Evolutionary conservation across 2,797 vertebrate genomes (phyloP), one percentile per base, ranked within the genome.

Genomic region (Thalassophryne amazonica): DNA sequence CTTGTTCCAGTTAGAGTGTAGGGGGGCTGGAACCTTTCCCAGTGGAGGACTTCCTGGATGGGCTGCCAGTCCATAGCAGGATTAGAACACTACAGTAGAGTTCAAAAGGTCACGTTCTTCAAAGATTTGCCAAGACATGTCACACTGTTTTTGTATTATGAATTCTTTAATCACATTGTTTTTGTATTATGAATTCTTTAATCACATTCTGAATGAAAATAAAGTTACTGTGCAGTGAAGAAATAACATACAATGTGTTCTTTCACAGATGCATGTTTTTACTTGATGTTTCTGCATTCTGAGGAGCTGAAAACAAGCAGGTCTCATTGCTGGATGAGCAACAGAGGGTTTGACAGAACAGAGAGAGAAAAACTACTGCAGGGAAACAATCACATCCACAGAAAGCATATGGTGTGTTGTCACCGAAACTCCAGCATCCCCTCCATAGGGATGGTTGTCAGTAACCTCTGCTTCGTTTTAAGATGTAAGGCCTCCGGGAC

Each of bases 401-500:
- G 72, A 77, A 82, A 73, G 82, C 66, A 61, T 59, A 66, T 34
- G 52, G 27, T 63, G 21, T 76, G 36, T 16, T n/a, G 40, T 57
- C 43, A 51, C 16, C 8, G 18, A 3, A 28, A 31, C 13, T n/a
- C n/a, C 42, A 3, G 25, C 27, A 5, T 23, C 15, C 11, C 4
- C 6, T 38, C 29, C 56, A 24, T 30, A 0, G 30, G 25, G 28
- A 34, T 10, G 45, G 17, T 3, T 32, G 59, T 98, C 90, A 98
- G 90, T 97, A 96, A 80, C 91, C 83, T 31, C 89, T 76, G 64
- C 80, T 93, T 58, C 96, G 90, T 61, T 95, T 98, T 58, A 99
- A 88, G 76, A 99, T 98, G 84, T 98, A 99, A 4, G 97, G 96
- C 78, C 95, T 91, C 85, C 95, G 92, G 23, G 93, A 88, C 87